Conservation (phyloP, 2,888 invertebrate species). For the Macrophya alboannulata region DNA sequence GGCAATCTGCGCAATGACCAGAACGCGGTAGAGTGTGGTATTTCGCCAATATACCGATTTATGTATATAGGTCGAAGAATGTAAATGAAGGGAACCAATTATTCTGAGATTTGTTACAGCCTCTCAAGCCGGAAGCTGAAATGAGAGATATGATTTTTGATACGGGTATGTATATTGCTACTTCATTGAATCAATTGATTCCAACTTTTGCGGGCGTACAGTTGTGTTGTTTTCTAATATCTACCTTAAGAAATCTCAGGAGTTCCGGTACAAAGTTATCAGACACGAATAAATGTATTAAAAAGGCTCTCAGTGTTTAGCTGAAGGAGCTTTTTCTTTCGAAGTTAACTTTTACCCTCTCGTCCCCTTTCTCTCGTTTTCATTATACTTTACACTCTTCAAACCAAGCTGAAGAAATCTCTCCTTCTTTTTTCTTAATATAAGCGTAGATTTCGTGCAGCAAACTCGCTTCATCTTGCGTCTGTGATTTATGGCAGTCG, state of each 20-base stretch:
- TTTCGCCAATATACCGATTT: neutral
- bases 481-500: neutral
- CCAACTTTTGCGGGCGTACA: neutral
- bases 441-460: neutral
- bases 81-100: neutral
- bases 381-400: neutral
- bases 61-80: neutral
- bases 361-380: neutral
- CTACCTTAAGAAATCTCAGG: neutral
- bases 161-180: neutral
- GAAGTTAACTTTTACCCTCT: neutral
- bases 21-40: neutral
- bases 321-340: neutral
- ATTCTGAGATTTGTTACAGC: neutral
- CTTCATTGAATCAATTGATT: neutral
- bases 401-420: neutral
- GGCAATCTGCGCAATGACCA: neutral
- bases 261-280: neutral
- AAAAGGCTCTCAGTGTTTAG: neutral
- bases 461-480: neutral
- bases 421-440: neutral
- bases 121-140: neutral
- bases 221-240: neutral
- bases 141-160: conserved; percentile 13
- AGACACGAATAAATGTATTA: neutral